These are phyloP conservation scores for Cichlasoma orientale DNA, from an alignment of 2,797 vertebrate genomes.

Conservation along the genomic window DNA sequence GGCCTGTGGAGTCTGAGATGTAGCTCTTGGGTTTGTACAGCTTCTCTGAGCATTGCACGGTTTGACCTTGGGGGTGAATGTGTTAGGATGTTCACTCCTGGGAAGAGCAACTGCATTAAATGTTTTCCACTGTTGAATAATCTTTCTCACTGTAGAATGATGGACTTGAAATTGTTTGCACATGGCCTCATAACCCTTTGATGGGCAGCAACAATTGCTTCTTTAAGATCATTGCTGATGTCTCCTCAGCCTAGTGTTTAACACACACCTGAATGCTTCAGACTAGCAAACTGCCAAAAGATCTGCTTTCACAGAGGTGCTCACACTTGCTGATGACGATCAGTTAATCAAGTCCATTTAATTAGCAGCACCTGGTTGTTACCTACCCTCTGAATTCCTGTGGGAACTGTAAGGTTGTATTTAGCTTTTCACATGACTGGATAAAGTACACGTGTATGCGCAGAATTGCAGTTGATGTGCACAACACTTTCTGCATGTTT, in stretches of 20 bases:
- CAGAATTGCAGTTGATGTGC: background rate
- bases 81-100: background rate
- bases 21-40: background rate
- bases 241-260: no score
- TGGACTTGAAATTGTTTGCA: background rate
- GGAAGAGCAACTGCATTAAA: background rate
- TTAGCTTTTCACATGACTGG: background rate
- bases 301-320: background rate
- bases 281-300: no score
- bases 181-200: background rate
- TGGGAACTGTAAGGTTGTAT: background rate
- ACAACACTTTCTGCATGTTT: background rate
- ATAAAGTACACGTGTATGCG: background rate
- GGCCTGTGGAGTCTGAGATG: background rate
- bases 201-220: background rate
- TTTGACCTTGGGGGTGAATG: background rate
- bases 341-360: background rate
- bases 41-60: background rate
- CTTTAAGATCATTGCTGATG: background rate
- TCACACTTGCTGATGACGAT: background rate
- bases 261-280: no score
- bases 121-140: background rate
- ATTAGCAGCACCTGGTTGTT: background rate
- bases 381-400: background rate
- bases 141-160: background rate